Conservation (phyloP, 2,113 vertebrate genomes). For the Smithornis capensis region DNA sequence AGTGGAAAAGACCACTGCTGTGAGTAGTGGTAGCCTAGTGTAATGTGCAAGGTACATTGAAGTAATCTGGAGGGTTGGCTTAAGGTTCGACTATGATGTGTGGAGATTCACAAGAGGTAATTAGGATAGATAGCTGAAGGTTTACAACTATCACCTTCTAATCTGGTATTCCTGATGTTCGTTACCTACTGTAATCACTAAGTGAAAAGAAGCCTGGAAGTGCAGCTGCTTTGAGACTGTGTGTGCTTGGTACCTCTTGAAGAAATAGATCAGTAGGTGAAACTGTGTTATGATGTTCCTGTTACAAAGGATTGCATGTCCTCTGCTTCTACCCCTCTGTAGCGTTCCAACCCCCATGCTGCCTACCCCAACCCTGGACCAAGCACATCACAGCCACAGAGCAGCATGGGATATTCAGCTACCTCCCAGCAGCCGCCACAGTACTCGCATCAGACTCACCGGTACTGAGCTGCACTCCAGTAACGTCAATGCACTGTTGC, state of each 20-base stretch:
- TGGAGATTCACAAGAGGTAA: background rate
- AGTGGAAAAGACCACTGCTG: fast-evolving
- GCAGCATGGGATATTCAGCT: slow-evolving; percentile 99
- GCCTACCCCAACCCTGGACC: slow-evolving; percentile 99
- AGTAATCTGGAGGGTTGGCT: background rate
- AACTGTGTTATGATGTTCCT: fast-evolving
- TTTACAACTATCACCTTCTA: background rate
- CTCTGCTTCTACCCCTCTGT: slow-evolving; percentile 15
- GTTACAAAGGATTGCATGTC: background rate
- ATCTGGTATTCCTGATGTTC: background rate
- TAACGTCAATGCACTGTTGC: slow-evolving; percentile 71
- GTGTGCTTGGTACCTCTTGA: background rate
- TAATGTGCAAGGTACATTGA: fast-evolving
- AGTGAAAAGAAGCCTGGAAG: background rate
- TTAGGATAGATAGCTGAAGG: background rate
- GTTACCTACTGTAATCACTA: background rate
- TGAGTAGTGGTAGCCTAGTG: background rate
- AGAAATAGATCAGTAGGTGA: fast-evolving
- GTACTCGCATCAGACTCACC: slow-evolving; percentile 98
- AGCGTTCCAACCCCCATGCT: slow-evolving; percentile 99
- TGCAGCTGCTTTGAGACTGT: background rate
- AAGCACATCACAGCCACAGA: slow-evolving; percentile 99
- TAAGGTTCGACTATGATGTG: background rate
- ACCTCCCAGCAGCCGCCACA: slow-evolving; percentile 99
- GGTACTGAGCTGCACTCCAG: slow-evolving; percentile 87